Conservation (phyloP, 2,113 vertebrate species). For the Reinhardtius hippoglossoides region DNA sequence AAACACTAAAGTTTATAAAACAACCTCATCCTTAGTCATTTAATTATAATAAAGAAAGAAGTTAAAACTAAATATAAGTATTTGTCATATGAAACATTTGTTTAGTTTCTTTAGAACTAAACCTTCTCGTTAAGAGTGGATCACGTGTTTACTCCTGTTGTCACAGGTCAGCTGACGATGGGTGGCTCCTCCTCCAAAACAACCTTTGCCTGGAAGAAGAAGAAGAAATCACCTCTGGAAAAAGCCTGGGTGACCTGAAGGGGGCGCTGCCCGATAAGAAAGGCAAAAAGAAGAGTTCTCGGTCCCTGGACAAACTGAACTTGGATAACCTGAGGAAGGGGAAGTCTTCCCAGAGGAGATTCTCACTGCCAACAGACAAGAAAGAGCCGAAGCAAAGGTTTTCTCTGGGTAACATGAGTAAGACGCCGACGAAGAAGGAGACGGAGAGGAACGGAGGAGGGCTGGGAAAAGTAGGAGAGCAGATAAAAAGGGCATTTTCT, state of each 20-base stretch:
- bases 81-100: too few relatives aligned
- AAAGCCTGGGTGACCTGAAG: slow-evolving; percentile 51
- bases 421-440: slow-evolving; percentile 22
- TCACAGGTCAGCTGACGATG: slow-evolving; percentile 48
- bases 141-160: not conserved
- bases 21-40: too few relatives aligned
- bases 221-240: slow-evolving; percentile 4
- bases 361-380: slow-evolving; percentile 34
- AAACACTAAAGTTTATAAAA: too few relatives aligned
- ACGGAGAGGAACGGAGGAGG: slow-evolving; percentile 30
- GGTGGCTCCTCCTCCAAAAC: slow-evolving; percentile 53
- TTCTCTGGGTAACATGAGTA: slow-evolving; percentile 43
- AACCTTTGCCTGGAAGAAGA: slow-evolving; percentile 40
- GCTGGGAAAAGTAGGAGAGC: slow-evolving; percentile 19
- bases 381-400: slow-evolving; percentile 39
- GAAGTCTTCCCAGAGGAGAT: slow-evolving; percentile 41
- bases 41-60: too few relatives aligned
- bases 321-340: slow-evolving; percentile 25
- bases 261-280: slow-evolving; percentile 51
- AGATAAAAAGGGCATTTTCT: slow-evolving; percentile 45
- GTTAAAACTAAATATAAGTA: too few relatives aligned
- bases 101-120: not conserved
- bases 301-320: slow-evolving; percentile 29
- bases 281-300: slow-evolving; percentile 33
- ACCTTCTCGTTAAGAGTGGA: not conserved